Evolutionary conservation across 2,888 invertebrate genomes (phyloP).

Genomic region (Cerastoderma edule): DNA sequence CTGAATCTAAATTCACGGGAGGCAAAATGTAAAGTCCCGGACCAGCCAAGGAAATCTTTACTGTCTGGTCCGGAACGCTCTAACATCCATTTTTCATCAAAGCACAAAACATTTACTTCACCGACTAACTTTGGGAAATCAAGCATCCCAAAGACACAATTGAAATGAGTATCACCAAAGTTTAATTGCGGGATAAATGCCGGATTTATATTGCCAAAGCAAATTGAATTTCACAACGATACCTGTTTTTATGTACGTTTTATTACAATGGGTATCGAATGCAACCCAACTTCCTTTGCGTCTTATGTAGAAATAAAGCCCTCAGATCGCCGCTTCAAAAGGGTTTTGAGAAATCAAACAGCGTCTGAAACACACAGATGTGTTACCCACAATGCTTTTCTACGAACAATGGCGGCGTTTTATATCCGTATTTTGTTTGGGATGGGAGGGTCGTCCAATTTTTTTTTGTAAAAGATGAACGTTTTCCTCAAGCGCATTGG

Average conservation of each 20-base stretch:
- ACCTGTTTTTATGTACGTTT: slow-evolving; percentile 56
- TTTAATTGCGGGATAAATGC: slow-evolving; percentile 53
- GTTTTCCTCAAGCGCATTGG: no score
- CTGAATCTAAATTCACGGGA: no score
- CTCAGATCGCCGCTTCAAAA: slow-evolving; percentile 26
- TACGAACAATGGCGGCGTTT: slow-evolving; percentile 13
- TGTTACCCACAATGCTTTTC: slow-evolving; percentile 20
- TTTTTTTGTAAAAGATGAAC: no score
- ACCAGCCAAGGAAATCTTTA: no score
- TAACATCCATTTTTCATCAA: no score
- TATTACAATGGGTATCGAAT: slow-evolving; percentile 43
- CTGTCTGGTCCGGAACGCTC: no score
- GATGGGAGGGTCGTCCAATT: no score
- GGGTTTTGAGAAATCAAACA: background rate
- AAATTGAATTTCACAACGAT: slow-evolving; percentile 63
- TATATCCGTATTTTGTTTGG: background rate
- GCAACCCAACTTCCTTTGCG: slow-evolving; percentile 26
- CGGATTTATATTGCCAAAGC: slow-evolving; percentile 41
- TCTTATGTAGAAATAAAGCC: slow-evolving; percentile 38
- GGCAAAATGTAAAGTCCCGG: no score
- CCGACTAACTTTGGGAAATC: slow-evolving; percentile 22
- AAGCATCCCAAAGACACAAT: slow-evolving; percentile 39
- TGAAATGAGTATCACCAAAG: slow-evolving; percentile 42
- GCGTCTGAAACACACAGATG: slow-evolving; percentile 26
- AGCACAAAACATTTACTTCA: slow-evolving; percentile 1